Conservation (phyloP, 2,113 vertebrate genomes). For the Brienomyrus longianalis region DNA sequence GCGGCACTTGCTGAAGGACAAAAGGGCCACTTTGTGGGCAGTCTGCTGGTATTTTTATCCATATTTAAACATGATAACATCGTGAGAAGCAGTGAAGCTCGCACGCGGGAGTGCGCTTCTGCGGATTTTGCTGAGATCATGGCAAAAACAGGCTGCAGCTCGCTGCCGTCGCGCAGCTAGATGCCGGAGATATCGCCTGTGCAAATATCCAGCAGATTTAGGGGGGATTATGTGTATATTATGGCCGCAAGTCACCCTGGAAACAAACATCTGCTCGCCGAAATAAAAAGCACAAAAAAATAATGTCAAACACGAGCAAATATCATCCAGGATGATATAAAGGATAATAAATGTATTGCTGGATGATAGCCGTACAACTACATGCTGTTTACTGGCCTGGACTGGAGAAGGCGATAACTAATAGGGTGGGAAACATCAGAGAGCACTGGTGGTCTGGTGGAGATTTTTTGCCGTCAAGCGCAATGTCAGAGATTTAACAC, state of each 20-base stretch:
- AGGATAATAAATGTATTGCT: neutral
- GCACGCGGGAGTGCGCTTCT: neutral
- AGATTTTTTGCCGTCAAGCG: neutral
- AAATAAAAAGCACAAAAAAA: neutral
- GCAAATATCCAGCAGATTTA: neutral
- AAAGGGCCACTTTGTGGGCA: neutral
- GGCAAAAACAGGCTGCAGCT: neutral
- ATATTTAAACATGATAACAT: neutral
- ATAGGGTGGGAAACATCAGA: neutral
- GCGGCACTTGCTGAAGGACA: neutral
- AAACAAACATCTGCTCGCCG: neutral
- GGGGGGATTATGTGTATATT: neutral
- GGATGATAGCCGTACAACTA: neutral
- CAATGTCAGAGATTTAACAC: constrained; percentile 4
- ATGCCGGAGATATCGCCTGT: neutral
- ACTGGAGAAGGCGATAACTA: neutral
- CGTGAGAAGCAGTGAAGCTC: neutral
- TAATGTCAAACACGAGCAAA: neutral
- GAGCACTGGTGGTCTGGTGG: neutral
- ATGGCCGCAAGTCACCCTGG: neutral
- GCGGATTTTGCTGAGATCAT: neutral
- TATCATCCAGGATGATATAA: neutral
- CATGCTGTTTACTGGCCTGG: neutral
- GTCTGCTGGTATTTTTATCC: neutral
- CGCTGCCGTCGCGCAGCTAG: neutral